These are phyloP conservation scores for Labeo calbasu DNA, from an alignment of 2,797 vertebrate species.

Conservation along the genomic window DNA sequence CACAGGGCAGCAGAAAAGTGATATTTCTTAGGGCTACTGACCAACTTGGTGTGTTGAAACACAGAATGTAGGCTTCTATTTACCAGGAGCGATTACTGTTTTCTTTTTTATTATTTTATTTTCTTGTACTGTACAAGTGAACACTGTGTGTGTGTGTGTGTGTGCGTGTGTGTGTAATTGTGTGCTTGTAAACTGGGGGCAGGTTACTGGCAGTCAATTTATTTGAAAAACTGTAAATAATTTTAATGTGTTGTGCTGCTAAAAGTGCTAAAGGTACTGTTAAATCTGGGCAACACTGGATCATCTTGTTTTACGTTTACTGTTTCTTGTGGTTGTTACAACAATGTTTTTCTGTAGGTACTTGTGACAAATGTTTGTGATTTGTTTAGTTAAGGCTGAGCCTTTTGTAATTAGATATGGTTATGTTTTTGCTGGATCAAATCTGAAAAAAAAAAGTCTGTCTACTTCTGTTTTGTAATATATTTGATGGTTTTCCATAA, in stretches of 20 bases:
- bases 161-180: slow-evolving; percentile 1
- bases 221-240: not conserved
- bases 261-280: slow-evolving; percentile 37
- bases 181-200: slow-evolving; percentile 9
- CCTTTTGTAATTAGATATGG: slow-evolving; percentile 66
- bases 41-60: slow-evolving; percentile 36
- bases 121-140: slow-evolving; percentile 49
- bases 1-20: slow-evolving; percentile 78
- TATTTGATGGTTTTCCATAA: not conserved
- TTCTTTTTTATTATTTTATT: not conserved
- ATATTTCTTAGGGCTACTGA: slow-evolving; percentile 67
- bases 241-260: slow-evolving; percentile 35
- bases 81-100: slow-evolving; percentile 10
- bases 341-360: slow-evolving; percentile 11
- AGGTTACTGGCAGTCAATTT: not conserved
- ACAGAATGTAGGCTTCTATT: slow-evolving; percentile 40
- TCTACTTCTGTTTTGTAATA: slow-evolving; percentile 21
- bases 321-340: not conserved
- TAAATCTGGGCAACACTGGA: slow-evolving; percentile 55
- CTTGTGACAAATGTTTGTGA: slow-evolving; percentile 5
- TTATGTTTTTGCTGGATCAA: slow-evolving; percentile 61
- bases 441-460: not conserved
- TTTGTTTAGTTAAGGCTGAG: slow-evolving; percentile 73
- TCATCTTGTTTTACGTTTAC: slow-evolving; percentile 9
- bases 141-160: slow-evolving; percentile 16